phyloP scores from a whole-genome alignment of 2,888 invertebrate genomes.

The Brachylomia viminalis region DNA sequence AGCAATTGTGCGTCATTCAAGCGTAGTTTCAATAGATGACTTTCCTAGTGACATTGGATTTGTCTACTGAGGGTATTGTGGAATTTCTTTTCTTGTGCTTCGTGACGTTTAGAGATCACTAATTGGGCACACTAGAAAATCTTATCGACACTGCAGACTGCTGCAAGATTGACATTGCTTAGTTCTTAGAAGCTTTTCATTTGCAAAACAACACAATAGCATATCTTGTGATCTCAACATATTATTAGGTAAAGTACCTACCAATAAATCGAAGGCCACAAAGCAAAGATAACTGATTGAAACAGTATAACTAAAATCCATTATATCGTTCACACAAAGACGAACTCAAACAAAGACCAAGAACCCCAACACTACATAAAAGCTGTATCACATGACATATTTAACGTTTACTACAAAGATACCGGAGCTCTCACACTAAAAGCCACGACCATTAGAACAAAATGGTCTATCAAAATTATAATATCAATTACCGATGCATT shows the following conservation, averaged over 20 bases:
- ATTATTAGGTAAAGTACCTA: constrained; percentile 34
- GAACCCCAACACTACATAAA: constrained; percentile 71
- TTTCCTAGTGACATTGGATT: constrained; percentile 50
- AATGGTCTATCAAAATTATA: constrained; percentile 88
- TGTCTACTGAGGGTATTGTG: constrained; percentile 41
- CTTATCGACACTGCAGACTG: not conserved
- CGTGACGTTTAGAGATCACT: constrained; percentile 22
- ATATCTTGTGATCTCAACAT: constrained; percentile 7
- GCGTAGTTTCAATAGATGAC: constrained; percentile 33
- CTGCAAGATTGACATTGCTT: constrained; percentile 9
- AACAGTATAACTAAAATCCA: constrained; percentile 64
- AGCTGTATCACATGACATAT: constrained; percentile 76
- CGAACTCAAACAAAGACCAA: constrained; percentile 59
- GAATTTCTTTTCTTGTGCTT: constrained; percentile 32
- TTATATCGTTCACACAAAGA: constrained; percentile 64
- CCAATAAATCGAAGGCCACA: constrained; percentile 55
- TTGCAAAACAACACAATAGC: constrained; percentile 11
- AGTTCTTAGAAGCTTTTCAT: constrained; percentile 2
- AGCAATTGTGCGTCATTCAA: constrained; percentile 47
- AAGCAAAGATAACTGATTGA: constrained; percentile 58
- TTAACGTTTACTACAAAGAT: constrained; percentile 72
- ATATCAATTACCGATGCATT: constrained; percentile 90
- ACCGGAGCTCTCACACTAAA: constrained; percentile 78
- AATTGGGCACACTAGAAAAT: constrained; percentile 22
- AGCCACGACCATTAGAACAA: constrained; percentile 82